These are phyloP conservation scores for Pollenia amentaria DNA, from an alignment of 2,888 invertebrate genomes.

Conservation along the genomic window DNA sequence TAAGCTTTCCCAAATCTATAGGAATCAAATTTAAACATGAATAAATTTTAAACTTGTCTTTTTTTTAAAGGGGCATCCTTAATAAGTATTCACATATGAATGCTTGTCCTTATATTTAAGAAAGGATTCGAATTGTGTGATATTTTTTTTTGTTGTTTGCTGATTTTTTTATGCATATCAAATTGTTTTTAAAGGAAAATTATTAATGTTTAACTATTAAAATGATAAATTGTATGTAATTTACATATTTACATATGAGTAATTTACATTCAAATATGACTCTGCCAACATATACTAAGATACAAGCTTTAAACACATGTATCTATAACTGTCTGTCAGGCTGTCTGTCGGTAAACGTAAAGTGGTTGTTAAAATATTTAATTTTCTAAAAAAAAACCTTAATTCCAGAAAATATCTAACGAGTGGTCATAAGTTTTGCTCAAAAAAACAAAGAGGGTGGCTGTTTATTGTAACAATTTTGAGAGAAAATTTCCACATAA, in stretches of 20 bases:
- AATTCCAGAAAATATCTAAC: constrained; percentile 33
- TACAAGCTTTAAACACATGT: constrained; percentile 5
- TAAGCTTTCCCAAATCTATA: no score
- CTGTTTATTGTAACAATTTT: constrained; percentile 23
- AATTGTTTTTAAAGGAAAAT: constrained; percentile 72
- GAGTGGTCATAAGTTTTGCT: constrained; percentile 65
- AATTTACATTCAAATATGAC: constrained; percentile 35
- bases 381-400: constrained; percentile 32
- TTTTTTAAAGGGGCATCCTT: constrained; percentile 19
- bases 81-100: neutral
- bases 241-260: constrained; percentile 64
- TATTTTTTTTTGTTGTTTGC: constrained; percentile 16
- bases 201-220: constrained; percentile 74
- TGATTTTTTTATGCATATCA: constrained; percentile 66
- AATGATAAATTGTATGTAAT: constrained; percentile 71
- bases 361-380: constrained; percentile 37
- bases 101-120: neutral
- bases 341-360: neutral
- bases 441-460: constrained; percentile 33
- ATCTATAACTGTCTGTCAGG: neutral
- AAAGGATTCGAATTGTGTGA: constrained; percentile 54
- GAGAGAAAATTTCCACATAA: neutral
- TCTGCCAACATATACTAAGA: neutral
- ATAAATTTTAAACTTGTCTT: neutral
- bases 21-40: no score